Base-by-base conservation (phyloP, 1,140 invertebrate species). In the Hirudo medicinalis region DNA sequence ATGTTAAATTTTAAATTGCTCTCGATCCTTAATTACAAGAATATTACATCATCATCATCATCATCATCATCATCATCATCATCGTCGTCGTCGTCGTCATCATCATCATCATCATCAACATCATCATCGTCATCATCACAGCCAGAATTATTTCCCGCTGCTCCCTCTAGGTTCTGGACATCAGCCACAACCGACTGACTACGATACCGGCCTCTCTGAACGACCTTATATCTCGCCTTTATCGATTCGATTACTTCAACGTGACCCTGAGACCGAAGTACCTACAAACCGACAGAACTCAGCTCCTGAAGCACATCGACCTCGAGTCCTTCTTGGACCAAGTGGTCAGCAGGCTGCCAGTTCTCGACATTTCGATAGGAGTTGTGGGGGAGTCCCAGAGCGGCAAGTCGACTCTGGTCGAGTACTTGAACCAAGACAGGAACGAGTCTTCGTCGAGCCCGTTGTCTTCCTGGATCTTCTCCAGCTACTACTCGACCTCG, bases 221-320 rank as follows among this genome's bases (percentile, higher is more conserved):
- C 27, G 73, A 71, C 22, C 70, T 74, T 49, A 68, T 74, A 4
- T 66, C 53, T 25, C 70, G 73, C 19, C 70, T 74, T 9, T 74
- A 72, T 40, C 70, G 73, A 15, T 74, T 74, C 67, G 69, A 71
- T 15, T 74, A 74, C 70, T 74, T 53, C 73, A 74, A 74, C 67
- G 27, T 74, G 0, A 72, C 73, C 25, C 54, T 74, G 55, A 66
- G 70, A 40, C 73, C 73, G 22, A 57, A 66, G 43, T 40, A 71
- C 19, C 22, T 74, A 19, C 36, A 32, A n/a, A 57, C 27, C 40
- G 73, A 74, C 40, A n/a, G 22, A 40, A 29, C 70, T 2, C 70
- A 67, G 53, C 70, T 74, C 15, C 60, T 71, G 27, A 53, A 55
- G 0, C 70, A 71, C 49, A 49, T 71, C 60, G 73, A 74, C 20